Evolutionary conservation across 2,113 vertebrate genomes (phyloP).

Genomic region (Sceloporus undulatus): DNA sequence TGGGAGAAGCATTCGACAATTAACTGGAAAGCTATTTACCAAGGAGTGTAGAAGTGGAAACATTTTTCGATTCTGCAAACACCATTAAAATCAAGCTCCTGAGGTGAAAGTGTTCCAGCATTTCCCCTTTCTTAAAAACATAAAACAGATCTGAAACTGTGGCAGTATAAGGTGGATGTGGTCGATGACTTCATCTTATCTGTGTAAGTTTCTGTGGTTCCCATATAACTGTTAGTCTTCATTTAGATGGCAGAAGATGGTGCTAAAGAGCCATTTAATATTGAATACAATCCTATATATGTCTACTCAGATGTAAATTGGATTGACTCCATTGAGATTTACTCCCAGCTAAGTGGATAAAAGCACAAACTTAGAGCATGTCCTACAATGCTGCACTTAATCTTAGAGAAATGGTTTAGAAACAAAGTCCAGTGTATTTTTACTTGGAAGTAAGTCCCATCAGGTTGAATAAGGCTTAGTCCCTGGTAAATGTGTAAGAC

Average conservation of each 20-base stretch:
- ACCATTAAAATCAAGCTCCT: conserved; percentile 16
- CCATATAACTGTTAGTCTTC: neutral
- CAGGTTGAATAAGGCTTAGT: neutral
- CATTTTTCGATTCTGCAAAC: neutral
- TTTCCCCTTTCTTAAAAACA: neutral
- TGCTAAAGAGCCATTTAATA: neutral
- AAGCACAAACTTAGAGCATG: too few relatives aligned
- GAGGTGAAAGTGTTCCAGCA: conserved; percentile 13
- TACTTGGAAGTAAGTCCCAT: neutral
- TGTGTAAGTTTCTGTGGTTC: neutral
- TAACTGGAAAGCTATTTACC: conserved; percentile 28
- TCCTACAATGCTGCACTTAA: too few relatives aligned
- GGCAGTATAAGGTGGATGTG: neutral
- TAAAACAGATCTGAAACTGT: neutral
- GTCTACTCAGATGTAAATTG: neutral
- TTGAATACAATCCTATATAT: neutral
- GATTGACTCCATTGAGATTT: neutral
- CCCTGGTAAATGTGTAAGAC: neutral
- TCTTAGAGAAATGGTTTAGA: too few relatives aligned
- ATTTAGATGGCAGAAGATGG: neutral
- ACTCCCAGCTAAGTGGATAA: neutral
- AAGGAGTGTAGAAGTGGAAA: conserved; percentile 26
- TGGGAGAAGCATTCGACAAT: conserved; percentile 55
- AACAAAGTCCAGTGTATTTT: neutral
- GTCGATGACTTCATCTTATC: neutral